Evolutionary conservation across 2,113 vertebrate genomes (phyloP), one percentile per base, ranked within the genome.

Genomic region (Esox niger): DNA sequence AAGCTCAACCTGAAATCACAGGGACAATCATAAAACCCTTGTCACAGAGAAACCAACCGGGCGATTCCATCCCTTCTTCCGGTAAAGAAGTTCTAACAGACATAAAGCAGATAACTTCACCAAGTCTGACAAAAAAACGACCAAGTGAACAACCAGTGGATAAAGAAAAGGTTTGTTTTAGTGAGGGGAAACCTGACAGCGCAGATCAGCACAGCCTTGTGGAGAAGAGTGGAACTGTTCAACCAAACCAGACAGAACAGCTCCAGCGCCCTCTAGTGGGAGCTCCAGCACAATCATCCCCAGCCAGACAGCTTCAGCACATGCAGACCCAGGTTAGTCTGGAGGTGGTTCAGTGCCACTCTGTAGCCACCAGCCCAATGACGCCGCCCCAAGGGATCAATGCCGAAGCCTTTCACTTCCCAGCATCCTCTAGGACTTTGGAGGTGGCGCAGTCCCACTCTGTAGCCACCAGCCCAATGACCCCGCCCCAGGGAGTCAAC

Each of bases 381-480:
- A 94, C 93, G 1, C 94, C 93, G 49, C 92, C 91, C 0, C 88
- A 93, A 38, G 91, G 88, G 0, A 35, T 23, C 20, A 58, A 82
- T 2, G 87, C 83, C 3, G 71, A 72, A 29, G 79, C 91, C 35
- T 94, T 94, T 84, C 88, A 90, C 75, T 95, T 95, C 70, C 93
- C 93, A 11, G 84, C 75, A 66, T 79, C 82, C 30, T 58, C 56
- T 29, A 29, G 13, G 21, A 56, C 11, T 3, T 10, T 56, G 54
- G 23, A 26, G 54, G 54, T n/a, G 2, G 54, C 94, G 67, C 93
- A 96, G 85, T 94, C 79, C 30, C 91, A 94, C 29, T 95, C 96
- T 0, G 93, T 98, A n/a, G 95, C 95, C 70, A 98, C 95, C 0
- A 94, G 94, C 23, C 96, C 96, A 5, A 98, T 97, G 96, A 98